Conservation (phyloP, 2,113 vertebrate species). For the Antechinus flavipes region DNA sequence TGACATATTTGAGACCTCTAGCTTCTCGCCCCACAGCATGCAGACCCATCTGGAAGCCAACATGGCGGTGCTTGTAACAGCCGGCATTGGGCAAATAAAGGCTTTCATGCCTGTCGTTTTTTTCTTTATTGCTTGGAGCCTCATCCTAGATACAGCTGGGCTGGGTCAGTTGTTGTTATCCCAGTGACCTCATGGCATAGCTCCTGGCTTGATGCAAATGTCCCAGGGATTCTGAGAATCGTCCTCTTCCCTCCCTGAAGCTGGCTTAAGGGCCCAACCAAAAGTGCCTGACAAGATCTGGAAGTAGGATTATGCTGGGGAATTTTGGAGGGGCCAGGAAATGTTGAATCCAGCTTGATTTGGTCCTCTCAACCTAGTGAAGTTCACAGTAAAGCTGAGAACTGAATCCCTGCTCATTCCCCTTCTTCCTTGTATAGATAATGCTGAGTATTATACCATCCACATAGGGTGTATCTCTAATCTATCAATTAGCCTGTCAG, state of each 20-base stretch:
- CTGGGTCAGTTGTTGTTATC: not conserved
- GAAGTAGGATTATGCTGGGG: not conserved
- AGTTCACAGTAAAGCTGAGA: not conserved
- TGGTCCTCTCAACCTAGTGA: not conserved
- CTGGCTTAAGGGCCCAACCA: not conserved
- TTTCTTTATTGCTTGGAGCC: slow-evolving; percentile 42
- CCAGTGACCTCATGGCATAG: not conserved
- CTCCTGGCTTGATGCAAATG: not conserved
- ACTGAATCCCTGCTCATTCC: not conserved
- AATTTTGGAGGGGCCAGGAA: not conserved
- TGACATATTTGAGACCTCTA: not conserved
- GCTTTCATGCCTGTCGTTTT: slow-evolving; percentile 13
- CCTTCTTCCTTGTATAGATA: not conserved
- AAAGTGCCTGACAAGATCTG: not conserved
- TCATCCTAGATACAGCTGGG: slow-evolving; percentile 53
- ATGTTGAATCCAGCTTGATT: not conserved
- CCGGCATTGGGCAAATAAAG: slow-evolving; percentile 76
- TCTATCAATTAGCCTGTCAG: not conserved
- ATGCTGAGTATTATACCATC: not conserved
- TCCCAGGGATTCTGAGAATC: not conserved
- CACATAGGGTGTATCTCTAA: not conserved
- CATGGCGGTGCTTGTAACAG: slow-evolving; percentile 58
- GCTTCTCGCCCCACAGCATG: not conserved
- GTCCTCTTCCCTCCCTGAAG: not conserved
- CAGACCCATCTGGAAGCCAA: slow-evolving; percentile 46